Evolutionary conservation across 2,888 invertebrate genomes (phyloP).

Genomic region (Eupithecia abbreviata): DNA sequence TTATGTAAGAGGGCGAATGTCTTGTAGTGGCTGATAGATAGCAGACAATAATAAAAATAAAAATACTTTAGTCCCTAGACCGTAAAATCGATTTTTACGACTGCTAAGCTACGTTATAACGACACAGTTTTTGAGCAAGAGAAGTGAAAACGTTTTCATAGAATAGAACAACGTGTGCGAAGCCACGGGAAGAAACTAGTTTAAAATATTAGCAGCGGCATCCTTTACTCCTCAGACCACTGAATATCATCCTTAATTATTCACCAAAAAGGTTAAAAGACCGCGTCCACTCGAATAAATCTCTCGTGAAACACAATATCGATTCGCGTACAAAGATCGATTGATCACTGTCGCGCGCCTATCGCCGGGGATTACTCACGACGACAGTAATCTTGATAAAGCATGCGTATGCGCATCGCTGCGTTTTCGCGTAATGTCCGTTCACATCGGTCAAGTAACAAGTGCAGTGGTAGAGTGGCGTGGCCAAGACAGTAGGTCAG

Average conservation of each 20-base stretch:
- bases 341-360: slow-evolving; percentile 71
- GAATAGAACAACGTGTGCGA: too few species aligned
- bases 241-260: slow-evolving; percentile 11
- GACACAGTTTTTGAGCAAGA: too few species aligned
- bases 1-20: too few species aligned
- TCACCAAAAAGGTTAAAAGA: slow-evolving; percentile 16
- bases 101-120: too few species aligned
- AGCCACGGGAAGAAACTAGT: too few species aligned
- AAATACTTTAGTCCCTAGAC: too few species aligned
- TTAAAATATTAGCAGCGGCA: background rate
- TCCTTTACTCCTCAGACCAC: background rate
- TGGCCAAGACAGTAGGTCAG: background rate
- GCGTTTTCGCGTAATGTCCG: slow-evolving; percentile 27
- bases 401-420: slow-evolving; percentile 51
- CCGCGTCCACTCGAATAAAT: slow-evolving; percentile 54
- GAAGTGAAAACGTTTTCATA: too few species aligned
- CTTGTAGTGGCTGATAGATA: too few species aligned
- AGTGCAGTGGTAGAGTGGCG: background rate
- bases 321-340: slow-evolving; percentile 65
- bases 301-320: slow-evolving; percentile 51
- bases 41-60: too few species aligned
- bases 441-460: background rate
- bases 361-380: slow-evolving; percentile 71
- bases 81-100: too few species aligned
- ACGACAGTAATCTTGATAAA: slow-evolving; percentile 75